phyloP scores from a whole-genome alignment of 2,797 vertebrate genomes.

The Tapera naevia region DNA sequence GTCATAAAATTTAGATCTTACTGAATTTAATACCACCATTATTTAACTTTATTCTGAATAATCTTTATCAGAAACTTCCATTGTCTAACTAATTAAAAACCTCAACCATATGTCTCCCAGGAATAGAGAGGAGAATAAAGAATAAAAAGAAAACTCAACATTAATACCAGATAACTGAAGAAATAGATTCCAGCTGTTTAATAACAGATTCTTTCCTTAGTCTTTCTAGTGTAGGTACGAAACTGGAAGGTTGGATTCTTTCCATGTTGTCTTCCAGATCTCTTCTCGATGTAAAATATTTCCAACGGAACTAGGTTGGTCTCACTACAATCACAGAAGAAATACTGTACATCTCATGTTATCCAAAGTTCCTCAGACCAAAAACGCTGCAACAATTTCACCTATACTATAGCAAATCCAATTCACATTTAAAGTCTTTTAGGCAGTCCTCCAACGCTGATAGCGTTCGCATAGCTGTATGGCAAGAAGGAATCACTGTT shows the following conservation, averaged over 20 bases:
- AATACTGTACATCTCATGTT: not conserved
- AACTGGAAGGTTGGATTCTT: not conserved
- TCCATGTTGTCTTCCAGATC: conserved; percentile 18
- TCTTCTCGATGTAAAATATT: conserved; percentile 1
- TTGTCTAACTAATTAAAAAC: conserved; percentile 39
- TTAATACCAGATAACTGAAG: not conserved
- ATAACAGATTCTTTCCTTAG: not conserved
- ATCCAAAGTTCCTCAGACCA: not conserved
- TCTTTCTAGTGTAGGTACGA: conserved; percentile 5
- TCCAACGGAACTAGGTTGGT: not conserved
- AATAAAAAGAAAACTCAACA: conserved; percentile 5
- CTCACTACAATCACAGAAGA: not conserved
- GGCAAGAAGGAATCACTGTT: not conserved
- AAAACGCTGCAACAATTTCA: not conserved
- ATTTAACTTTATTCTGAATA: conserved; percentile 9
- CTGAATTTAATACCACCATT: not conserved
- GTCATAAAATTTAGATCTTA: not conserved
- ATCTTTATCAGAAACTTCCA: conserved; percentile 1
- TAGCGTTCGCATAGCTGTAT: not conserved
- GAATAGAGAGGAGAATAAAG: not conserved
- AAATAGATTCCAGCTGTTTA: conserved; percentile 51
- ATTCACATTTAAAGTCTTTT: not conserved
- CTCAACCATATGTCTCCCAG: not conserved
- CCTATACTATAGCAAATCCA: not conserved
- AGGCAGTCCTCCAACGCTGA: not conserved